These are phyloP conservation scores for Merluccius polli DNA, from an alignment of 2,797 vertebrate species.

Conservation along the genomic window DNA sequence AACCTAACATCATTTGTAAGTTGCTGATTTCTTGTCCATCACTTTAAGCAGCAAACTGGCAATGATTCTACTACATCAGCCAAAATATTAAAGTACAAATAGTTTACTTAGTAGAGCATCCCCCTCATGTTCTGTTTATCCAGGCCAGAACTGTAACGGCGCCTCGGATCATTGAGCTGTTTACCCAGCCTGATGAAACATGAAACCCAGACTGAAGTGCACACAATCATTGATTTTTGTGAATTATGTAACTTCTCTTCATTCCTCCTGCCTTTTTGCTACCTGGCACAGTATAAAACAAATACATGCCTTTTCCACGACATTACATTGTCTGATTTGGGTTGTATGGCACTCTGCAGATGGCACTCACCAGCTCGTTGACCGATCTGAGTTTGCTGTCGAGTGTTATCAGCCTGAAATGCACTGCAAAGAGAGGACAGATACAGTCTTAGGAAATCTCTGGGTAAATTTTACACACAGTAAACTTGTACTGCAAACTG, in stretches of 20 bases:
- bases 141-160: too few relatives aligned
- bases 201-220: too few relatives aligned
- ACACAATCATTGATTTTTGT: too few relatives aligned
- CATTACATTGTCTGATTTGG: too few relatives aligned
- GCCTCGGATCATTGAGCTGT: too few relatives aligned
- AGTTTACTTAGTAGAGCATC: not conserved
- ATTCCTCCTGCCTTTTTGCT: not conserved
- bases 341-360: not conserved
- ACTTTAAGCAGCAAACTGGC: not conserved
- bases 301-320: not conserved
- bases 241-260: not conserved
- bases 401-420: conserved; percentile 78
- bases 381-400: conserved; percentile 69
- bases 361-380: conserved; percentile 52
- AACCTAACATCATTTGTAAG: too few relatives aligned
- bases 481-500: not conserved
- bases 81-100: not conserved
- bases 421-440: conserved; percentile 62
- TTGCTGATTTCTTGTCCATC: not conserved
- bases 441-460: not conserved
- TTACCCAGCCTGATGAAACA: too few relatives aligned
- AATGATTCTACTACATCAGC: not conserved
- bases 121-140: too few relatives aligned
- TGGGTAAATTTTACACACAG: not conserved
- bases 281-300: not conserved